A percentile compares a stretch with the other conserved stretches of the same genome.
These are phyloP conservation scores for Microcebus lehilahytsara DNA, from an alignment of 2,113 vertebrate species.

Conservation along the genomic window DNA sequence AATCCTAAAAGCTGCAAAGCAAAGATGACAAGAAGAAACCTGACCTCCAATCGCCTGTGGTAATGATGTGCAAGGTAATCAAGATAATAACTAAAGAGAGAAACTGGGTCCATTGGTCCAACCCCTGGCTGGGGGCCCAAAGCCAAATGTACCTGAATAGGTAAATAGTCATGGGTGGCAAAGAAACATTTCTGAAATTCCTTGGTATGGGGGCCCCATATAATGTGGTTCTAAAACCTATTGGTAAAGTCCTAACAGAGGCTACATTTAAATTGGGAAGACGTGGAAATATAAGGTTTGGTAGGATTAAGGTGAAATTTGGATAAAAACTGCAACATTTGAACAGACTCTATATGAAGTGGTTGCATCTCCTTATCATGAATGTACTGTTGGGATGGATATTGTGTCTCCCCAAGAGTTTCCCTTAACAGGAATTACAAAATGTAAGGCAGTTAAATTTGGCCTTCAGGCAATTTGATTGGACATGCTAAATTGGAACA, in stretches of 20 bases:
- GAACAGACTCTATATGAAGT: neutral
- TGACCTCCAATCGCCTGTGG: neutral
- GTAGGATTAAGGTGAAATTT: neutral
- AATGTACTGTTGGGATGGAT: neutral
- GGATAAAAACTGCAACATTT: neutral
- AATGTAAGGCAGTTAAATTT: neutral
- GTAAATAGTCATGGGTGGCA: neutral
- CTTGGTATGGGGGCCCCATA: neutral
- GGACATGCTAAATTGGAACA: neutral
- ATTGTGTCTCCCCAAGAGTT: neutral
- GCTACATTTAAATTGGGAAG: neutral
- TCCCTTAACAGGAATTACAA: neutral
- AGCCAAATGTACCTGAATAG: neutral
- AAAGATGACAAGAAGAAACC: neutral
- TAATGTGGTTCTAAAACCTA: neutral
- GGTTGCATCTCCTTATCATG: neutral
- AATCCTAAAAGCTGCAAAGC: neutral
- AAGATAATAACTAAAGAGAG: neutral
- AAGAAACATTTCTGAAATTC: neutral
- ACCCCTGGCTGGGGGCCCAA: neutral
- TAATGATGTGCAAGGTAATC: neutral
- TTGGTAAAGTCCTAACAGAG: neutral
- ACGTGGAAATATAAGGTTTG: neutral
- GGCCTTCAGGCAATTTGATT: neutral
- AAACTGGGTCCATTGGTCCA: neutral